Evolutionary conservation across 2,797 vertebrate genomes (phyloP), one percentile per base, ranked within the genome.

Genomic region (Lindbergichthys nudifrons): DNA sequence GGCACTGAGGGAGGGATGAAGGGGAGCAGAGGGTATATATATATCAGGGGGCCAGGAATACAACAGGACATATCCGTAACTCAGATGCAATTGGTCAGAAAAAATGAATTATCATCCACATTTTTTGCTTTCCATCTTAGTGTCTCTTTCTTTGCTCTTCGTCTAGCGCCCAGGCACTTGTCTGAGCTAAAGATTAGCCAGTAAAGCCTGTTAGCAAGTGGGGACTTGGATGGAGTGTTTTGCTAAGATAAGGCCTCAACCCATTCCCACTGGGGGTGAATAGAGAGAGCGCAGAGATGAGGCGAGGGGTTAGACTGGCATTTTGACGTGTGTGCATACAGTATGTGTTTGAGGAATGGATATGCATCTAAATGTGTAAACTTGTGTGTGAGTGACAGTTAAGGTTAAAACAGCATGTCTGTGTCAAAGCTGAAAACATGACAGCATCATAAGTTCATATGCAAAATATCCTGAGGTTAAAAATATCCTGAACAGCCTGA

Each of bases 1-100:
- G 97, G 98, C 77, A 97, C 98, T 99, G 90, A 65, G 48, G 58
- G 52, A 39, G 48, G 36, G 11, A 26, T 18, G 64, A 56, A 43
- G 30, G 58, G 36, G 71, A 48, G 36, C 12, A 78, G 41, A 42
- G 60, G 58, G 23, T 66, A 74, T 75, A 18, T 75, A 18, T 62
- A 63, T 73, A 76, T 79, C 73, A 83, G 52, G 50, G 21, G 48
- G 73, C 41, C 64, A 72, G 21, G 61, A 81, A 89, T 54, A 82
- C 58, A 80, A 80, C 43, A 65, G 48, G 15, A 70, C 58, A 67
- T 54, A 73, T 79, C 60, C 67, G 88, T 84, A 75, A 76, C 85
- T 90, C 70, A 73, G 56, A 65, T 42, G 78, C 83, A 84, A 87
- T 73, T 9, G 30, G 61, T 59, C 8, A 9, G 64, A 79, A 87